Evolutionary conservation across 2,113 vertebrate species (phyloP).

Genomic region (Reinhardtius hippoglossoides): DNA sequence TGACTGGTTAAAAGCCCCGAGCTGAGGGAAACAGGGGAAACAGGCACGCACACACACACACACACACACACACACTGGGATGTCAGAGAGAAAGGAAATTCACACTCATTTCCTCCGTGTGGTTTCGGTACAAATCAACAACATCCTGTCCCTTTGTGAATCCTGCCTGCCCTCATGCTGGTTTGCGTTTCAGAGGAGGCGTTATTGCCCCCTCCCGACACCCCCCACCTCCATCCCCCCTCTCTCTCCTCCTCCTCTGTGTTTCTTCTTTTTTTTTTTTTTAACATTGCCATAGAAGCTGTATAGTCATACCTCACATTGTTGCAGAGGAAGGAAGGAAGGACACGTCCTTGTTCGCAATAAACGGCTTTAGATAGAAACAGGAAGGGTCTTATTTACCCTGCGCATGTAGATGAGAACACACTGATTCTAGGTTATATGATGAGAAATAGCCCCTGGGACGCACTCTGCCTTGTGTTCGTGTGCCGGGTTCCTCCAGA

Average conservation of each 20-base stretch:
- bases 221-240: not conserved
- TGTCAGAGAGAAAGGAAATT: constrained; percentile 90
- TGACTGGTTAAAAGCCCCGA: constrained; percentile 80
- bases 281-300: constrained; percentile 54
- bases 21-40: constrained; percentile 65
- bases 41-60: constrained; percentile 32
- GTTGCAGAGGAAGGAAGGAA: constrained; percentile 76
- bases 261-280: constrained; percentile 44
- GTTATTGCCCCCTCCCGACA: constrained; percentile 61
- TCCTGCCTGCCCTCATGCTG: constrained; percentile 83
- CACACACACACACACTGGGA: constrained; percentile 77
- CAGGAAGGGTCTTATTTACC: constrained; percentile 49
- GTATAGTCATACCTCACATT: constrained; percentile 69
- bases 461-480: not conserved
- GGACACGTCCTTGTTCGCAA: constrained; percentile 68
- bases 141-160: constrained; percentile 96
- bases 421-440: not conserved
- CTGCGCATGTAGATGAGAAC: constrained; percentile 1
- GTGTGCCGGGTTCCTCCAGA: not conserved
- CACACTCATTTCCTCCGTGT: constrained; percentile 94
- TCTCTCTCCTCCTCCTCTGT: not conserved
- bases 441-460: constrained; percentile 5
- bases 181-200: constrained; percentile 75
- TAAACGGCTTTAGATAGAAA: constrained; percentile 60
- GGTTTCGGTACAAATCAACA: constrained; percentile 96